Evolutionary conservation across 2,797 vertebrate genomes (phyloP).

Genomic region (Etheostoma nigrum): DNA sequence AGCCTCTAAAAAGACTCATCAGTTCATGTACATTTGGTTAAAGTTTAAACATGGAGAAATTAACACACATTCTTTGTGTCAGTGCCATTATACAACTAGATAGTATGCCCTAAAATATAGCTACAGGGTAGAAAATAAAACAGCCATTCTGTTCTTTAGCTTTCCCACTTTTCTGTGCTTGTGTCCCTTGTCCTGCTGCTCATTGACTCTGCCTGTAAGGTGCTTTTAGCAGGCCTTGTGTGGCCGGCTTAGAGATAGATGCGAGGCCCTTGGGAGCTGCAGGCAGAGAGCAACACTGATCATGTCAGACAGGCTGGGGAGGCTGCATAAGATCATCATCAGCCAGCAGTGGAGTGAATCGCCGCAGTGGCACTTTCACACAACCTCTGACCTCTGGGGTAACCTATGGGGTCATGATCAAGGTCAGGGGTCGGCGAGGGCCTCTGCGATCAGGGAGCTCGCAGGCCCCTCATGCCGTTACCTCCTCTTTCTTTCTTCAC

Average conservation of each 20-base stretch:
- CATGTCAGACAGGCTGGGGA: conserved; percentile 81
- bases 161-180: conserved; percentile 67
- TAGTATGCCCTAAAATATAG: conserved; percentile 28
- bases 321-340: conserved; percentile 84
- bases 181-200: conserved; percentile 65
- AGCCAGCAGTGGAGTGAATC: conserved; percentile 81
- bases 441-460: conserved; percentile 70
- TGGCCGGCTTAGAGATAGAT: conserved; percentile 73
- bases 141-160: conserved; percentile 70
- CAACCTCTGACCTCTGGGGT: conserved; percentile 82
- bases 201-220: conserved; percentile 78
- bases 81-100: conserved; percentile 43
- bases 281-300: conserved; percentile 80
- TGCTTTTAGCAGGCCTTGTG: conserved; percentile 79
- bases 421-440: conserved; percentile 83
- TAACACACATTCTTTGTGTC: conserved; percentile 63
- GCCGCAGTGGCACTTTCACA: conserved; percentile 84
- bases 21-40: conserved; percentile 56
- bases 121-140: conserved; percentile 61
- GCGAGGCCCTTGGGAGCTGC: conserved; percentile 76
- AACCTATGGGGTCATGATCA: conserved; percentile 81
- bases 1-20: conserved; percentile 49
- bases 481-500: conserved; percentile 29
- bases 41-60: conserved; percentile 63
- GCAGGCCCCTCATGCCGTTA: conserved; percentile 46